Evolutionary conservation across 2,888 invertebrate genomes (phyloP).

Genomic region (Hydrotaea cyrtoneurina): DNA sequence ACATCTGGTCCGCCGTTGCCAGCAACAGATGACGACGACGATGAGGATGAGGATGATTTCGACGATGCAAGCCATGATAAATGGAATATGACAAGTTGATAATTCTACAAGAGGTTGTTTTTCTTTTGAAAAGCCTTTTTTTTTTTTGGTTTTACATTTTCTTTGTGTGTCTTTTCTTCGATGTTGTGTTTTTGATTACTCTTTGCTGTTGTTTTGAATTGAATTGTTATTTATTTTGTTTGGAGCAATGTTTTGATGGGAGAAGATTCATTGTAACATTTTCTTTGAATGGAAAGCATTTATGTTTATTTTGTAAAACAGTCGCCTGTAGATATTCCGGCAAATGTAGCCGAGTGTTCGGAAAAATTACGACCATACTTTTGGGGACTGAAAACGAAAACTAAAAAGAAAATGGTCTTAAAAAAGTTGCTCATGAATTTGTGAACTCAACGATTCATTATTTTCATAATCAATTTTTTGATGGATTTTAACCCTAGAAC

Average conservation of each 20-base stretch:
- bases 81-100: conserved; percentile 61
- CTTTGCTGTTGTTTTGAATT: conserved; percentile 13
- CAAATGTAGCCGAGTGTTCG: too few relatives aligned
- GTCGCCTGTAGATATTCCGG: too few relatives aligned
- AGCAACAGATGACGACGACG: conserved; percentile 52
- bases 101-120: conserved; percentile 59
- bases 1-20: conserved; percentile 44
- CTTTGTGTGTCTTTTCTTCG: not conserved
- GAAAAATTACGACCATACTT: too few relatives aligned
- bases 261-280: not conserved
- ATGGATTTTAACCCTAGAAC: too few relatives aligned
- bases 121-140: conserved; percentile 9
- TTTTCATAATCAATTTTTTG: too few relatives aligned
- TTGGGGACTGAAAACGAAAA: too few relatives aligned
- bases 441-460: too few relatives aligned
- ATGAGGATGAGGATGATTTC: conserved; percentile 58
- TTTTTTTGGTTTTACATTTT: conserved; percentile 50
- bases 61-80: conserved; percentile 53
- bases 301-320: too few relatives aligned
- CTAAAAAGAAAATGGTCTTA: too few relatives aligned
- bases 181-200: conserved; percentile 18
- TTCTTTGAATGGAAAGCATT: not conserved
- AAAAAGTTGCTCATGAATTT: too few relatives aligned
- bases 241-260: not conserved
- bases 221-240: conserved; percentile 18